A percentile compares a stretch with the other conserved stretches of the same genome.
Conservation (phyloP, 2,113 vertebrate genomes). For the Rana temporaria region DNA sequence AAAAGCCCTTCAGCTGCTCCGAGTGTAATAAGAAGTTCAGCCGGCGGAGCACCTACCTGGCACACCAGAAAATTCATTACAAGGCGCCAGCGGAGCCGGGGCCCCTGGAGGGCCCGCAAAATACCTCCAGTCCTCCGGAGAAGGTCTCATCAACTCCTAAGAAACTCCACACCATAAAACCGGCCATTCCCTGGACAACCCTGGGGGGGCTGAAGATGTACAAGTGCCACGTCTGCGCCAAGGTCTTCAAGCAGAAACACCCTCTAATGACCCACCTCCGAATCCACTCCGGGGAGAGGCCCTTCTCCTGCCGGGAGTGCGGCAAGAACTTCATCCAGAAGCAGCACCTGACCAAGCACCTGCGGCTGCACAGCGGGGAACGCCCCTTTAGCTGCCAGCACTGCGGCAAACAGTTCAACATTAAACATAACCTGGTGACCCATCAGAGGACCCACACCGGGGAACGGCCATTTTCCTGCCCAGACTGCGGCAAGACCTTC, state of each 20-base stretch:
- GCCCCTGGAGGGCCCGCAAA: neutral
- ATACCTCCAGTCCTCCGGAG: no score
- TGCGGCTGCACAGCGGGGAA: slow-evolving; percentile 70
- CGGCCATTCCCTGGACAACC: slow-evolving; percentile 62
- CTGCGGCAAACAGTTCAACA: slow-evolving; percentile 72
- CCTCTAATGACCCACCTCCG: neutral
- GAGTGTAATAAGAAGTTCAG: slow-evolving; percentile 66
- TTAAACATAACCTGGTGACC: slow-evolving; percentile 72
- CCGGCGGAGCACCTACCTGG: slow-evolving; percentile 16
- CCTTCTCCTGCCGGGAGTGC: slow-evolving; percentile 69
- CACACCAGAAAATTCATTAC: slow-evolving; percentile 13
- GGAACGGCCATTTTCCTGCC: slow-evolving; percentile 60
- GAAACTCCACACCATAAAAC: slow-evolving; percentile 62
- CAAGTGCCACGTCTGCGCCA: slow-evolving; percentile 1
- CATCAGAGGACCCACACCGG: slow-evolving; percentile 70
- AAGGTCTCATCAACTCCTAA: slow-evolving; percentile 30
- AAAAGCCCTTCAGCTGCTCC: slow-evolving; percentile 67
- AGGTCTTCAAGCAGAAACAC: neutral
- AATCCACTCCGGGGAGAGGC: slow-evolving; percentile 59
- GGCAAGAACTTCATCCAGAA: slow-evolving; percentile 73
- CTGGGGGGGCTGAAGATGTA: slow-evolving; percentile 55
- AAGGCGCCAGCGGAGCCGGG: slow-evolving; percentile 44
- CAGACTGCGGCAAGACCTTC: slow-evolving; percentile 60
- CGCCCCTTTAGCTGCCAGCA: slow-evolving; percentile 69
- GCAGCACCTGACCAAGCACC: slow-evolving; percentile 72